A percentile compares a stretch with the other conserved stretches of the same genome.
phyloP scores from a whole-genome alignment of 2,888 invertebrate genomes.

The Coecobrya sp. region DNA sequence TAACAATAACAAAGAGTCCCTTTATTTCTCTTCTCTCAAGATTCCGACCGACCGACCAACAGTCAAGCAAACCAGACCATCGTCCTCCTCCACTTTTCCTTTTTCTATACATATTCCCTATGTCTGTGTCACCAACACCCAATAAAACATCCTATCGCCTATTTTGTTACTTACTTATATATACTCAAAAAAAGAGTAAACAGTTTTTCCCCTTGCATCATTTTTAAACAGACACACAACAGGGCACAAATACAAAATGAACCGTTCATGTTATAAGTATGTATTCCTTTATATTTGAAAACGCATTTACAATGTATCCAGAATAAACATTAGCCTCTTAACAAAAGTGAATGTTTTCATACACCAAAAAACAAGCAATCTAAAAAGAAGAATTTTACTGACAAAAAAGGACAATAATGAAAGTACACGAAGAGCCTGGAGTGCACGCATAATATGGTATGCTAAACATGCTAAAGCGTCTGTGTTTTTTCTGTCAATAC shows the following conservation, averaged over 20 bases:
- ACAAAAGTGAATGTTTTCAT: slow-evolving; percentile 59
- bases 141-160: slow-evolving; percentile 52
- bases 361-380: slow-evolving; percentile 32
- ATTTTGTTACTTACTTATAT: slow-evolving; percentile 1
- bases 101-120: not conserved
- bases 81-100: slow-evolving; percentile 31
- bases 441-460: not conserved
- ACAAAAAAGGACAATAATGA: slow-evolving; percentile 64
- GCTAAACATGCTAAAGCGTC: not conserved
- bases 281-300: slow-evolving; percentile 5
- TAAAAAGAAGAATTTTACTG: slow-evolving; percentile 45
- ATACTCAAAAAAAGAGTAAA: slow-evolving; percentile 36
- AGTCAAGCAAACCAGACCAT: slow-evolving; percentile 46
- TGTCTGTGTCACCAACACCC: slow-evolving; percentile 58
- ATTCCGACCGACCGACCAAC: slow-evolving; percentile 13
- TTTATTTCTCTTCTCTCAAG: slow-evolving; percentile 32
- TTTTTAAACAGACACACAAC: slow-evolving; percentile 29
- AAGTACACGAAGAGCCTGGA: not conserved
- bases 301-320: slow-evolving; percentile 37
- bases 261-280: not conserved
- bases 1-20: slow-evolving; percentile 54
- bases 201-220: slow-evolving; percentile 9
- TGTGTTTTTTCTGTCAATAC: slow-evolving; percentile 60
- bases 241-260: not conserved
- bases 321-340: slow-evolving; percentile 25